Evolutionary conservation across 2,797 vertebrate genomes (phyloP).

Genomic region (Tenualosa thibaudeaui): DNA sequence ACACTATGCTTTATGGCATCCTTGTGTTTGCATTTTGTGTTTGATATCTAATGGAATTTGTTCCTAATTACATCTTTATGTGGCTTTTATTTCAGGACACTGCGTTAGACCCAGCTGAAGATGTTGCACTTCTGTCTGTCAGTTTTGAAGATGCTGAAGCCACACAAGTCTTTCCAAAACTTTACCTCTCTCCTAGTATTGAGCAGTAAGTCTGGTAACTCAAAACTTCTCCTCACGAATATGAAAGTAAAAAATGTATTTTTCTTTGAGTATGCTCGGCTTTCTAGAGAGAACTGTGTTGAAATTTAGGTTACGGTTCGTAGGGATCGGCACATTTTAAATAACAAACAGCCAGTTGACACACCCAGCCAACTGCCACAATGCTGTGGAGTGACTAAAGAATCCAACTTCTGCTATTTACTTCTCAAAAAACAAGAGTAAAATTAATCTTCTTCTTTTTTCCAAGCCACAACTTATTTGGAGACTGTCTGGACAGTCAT

Average conservation of each 20-base stretch:
- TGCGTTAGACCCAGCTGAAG: conserved; percentile 95
- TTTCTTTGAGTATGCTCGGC: not conserved
- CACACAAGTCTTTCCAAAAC: conserved; percentile 94
- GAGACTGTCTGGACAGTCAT: conserved; percentile 4
- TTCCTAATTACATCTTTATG: conserved; percentile 42
- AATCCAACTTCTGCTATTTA: conserved; percentile 45
- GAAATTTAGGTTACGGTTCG: not conserved
- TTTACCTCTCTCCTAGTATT: conserved; percentile 94
- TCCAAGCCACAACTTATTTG: not conserved
- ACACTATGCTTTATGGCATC: no score
- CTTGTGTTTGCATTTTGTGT: not conserved
- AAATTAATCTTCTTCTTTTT: conserved; percentile 48
- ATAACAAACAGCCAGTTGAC: conserved; percentile 36
- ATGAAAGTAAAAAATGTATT: not conserved
- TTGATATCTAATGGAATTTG: not conserved
- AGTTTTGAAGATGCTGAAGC: conserved; percentile 97
- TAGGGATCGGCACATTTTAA: conserved; percentile 14
- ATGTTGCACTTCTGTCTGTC: conserved; percentile 93
- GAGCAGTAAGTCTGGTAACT: conserved; percentile 87
- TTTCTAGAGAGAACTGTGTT: not conserved
- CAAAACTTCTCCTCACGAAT: not conserved
- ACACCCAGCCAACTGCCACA: conserved; percentile 49
- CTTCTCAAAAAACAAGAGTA: conserved; percentile 53
- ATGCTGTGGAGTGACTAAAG: conserved; percentile 50
- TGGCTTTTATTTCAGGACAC: conserved; percentile 79